phyloP scores from a whole-genome alignment of 1,140 invertebrate species.

The Akabosia matsudoensis region DNA sequence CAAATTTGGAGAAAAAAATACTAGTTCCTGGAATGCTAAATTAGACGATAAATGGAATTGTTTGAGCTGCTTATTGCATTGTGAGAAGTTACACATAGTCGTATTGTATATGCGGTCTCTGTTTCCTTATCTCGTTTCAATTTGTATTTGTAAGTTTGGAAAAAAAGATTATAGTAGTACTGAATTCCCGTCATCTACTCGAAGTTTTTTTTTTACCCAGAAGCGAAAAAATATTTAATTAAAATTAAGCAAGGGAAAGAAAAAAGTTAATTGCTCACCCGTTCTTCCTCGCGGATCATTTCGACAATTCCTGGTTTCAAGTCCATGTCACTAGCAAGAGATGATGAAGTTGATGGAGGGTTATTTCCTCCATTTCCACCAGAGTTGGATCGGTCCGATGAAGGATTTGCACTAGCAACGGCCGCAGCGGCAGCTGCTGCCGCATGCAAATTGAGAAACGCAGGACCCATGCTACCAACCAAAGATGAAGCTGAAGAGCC shows the following conservation, averaged over 20 bases:
- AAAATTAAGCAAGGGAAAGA: constrained; percentile 24
- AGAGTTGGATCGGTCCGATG: neutral
- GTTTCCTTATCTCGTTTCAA: constrained; percentile 21
- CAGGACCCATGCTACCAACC: constrained; percentile 29
- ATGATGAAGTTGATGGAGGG: constrained; percentile 50
- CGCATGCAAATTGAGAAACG: constrained; percentile 40
- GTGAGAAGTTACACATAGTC: neutral
- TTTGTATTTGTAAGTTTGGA: constrained; percentile 13
- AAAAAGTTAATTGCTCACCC: constrained; percentile 66
- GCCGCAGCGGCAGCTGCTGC: constrained; percentile 34
- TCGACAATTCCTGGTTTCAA: constrained; percentile 89
- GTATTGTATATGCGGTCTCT: neutral
- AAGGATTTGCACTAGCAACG: constrained; percentile 10
- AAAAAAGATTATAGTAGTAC: constrained; percentile 15
- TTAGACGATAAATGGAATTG: too few relatives aligned
- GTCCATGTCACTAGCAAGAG: constrained; percentile 72
- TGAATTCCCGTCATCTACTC: neutral
- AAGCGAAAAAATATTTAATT: constrained; percentile 20
- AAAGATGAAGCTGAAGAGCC: constrained; percentile 28
- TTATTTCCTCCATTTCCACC: constrained; percentile 32
- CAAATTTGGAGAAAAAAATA: neutral
- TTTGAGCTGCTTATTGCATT: neutral
- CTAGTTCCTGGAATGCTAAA: constrained; percentile 3
- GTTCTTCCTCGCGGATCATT: constrained; percentile 91
- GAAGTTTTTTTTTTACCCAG: neutral